Evolutionary conservation across 2,113 vertebrate species (phyloP).

Genomic region (Cottus gobio): DNA sequence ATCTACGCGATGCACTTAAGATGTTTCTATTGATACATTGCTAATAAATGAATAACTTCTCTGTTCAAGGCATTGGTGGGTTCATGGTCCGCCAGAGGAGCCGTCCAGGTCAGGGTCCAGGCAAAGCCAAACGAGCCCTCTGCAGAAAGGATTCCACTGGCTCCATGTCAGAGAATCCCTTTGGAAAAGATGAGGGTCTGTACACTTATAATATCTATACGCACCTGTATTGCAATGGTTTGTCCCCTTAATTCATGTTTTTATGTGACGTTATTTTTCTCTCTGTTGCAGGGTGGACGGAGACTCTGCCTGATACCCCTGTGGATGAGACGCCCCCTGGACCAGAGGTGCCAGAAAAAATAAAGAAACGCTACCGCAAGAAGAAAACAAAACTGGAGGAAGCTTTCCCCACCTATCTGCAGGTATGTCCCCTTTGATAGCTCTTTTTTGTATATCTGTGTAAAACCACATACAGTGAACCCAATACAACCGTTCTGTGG

Average conservation of each 20-base stretch:
- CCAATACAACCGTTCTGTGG: background rate
- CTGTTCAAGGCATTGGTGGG: slow-evolving; percentile 91
- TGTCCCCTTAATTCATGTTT: background rate
- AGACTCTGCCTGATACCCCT: slow-evolving; percentile 88
- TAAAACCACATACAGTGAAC: background rate
- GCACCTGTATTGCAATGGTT: background rate
- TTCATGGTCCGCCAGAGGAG: slow-evolving; percentile 99
- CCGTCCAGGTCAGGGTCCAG: slow-evolving; percentile 92
- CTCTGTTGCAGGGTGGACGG: slow-evolving; percentile 85
- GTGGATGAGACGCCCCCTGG: slow-evolving; percentile 87
- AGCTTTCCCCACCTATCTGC: slow-evolving; percentile 94
- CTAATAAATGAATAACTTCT: slow-evolving; percentile 25
- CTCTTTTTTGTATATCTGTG: background rate
- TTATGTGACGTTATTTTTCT: background rate
- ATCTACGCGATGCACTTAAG: background rate
- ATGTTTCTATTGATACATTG: background rate
- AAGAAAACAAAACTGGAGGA: slow-evolving; percentile 99
- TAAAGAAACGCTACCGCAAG: slow-evolving; percentile 96
- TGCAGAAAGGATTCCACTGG: slow-evolving; percentile 95
- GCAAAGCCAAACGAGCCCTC: slow-evolving; percentile 90
- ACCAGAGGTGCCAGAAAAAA: slow-evolving; percentile 92
- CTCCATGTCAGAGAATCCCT: slow-evolving; percentile 89
- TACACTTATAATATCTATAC: background rate
- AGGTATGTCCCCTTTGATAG: slow-evolving; percentile 81
- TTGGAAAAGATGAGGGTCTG: slow-evolving; percentile 91